Conservation (phyloP, 2,888 invertebrate genomes). For the Limnephilus auricula region DNA sequence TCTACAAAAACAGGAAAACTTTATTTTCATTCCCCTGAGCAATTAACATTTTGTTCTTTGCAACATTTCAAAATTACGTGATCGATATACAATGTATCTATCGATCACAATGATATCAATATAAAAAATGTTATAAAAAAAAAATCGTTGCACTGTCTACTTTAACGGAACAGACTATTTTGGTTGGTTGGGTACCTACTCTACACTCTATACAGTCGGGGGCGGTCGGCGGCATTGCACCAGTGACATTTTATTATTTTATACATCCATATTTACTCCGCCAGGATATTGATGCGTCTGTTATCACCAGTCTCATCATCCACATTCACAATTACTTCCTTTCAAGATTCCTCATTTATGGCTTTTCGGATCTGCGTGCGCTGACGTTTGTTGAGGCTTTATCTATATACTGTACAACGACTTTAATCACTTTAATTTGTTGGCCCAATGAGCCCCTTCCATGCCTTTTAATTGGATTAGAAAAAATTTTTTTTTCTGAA, state of each 20-base stretch:
- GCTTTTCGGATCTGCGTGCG: background rate
- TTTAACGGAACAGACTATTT: background rate
- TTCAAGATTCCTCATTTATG: background rate
- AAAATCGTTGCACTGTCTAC: background rate
- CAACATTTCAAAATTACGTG: too few relatives aligned
- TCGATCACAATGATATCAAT: too few relatives aligned
- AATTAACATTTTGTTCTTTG: too few relatives aligned
- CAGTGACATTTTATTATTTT: slow-evolving; percentile 59
- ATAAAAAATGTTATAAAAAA: too few relatives aligned
- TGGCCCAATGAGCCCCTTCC: background rate
- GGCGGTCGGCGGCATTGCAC: slow-evolving; percentile 30
- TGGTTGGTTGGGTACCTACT: background rate
- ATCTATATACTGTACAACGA: background rate
- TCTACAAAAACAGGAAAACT: too few relatives aligned
- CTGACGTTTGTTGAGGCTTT: background rate
- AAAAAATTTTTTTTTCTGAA: too few relatives aligned
- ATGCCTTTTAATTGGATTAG: background rate
- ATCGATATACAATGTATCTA: too few relatives aligned
- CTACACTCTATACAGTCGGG: background rate
- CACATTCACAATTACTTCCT: background rate
- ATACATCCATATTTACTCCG: slow-evolving; percentile 49
- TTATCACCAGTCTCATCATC: slow-evolving; percentile 23
- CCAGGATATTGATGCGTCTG: slow-evolving; percentile 23
- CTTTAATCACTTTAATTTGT: background rate
- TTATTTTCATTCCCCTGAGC: too few relatives aligned